Conservation (phyloP, 2,113 vertebrate species). For the Regulus satrapa region DNA sequence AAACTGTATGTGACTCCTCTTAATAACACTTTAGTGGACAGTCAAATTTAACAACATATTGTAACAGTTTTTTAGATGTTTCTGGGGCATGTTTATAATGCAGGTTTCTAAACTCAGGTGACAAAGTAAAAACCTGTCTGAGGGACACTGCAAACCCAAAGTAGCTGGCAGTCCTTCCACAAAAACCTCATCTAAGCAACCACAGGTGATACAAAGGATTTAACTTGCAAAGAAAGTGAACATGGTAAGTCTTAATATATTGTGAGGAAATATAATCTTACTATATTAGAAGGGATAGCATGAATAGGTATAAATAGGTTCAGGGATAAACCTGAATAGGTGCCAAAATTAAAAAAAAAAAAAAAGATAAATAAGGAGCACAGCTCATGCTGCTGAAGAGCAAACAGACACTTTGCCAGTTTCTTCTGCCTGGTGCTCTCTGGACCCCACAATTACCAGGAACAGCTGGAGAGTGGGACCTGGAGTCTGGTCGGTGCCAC, state of each 20-base stretch:
- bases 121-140: background rate
- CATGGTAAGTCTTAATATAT: background rate
- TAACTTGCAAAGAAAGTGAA: background rate
- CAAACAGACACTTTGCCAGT: background rate
- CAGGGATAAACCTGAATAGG: too few relatives aligned
- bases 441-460: background rate
- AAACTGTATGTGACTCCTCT: background rate
- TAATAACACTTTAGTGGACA: background rate
- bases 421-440: background rate
- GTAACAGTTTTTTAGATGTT: accelerated
- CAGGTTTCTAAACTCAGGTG: background rate
- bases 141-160: background rate
- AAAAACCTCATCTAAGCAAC: background rate
- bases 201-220: background rate
- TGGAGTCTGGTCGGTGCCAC: background rate
- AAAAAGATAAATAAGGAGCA: background rate
- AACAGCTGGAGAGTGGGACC: background rate
- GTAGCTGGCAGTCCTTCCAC: background rate
- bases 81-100: background rate
- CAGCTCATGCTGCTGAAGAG: background rate
- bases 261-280: too few relatives aligned
- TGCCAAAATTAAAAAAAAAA: too few relatives aligned
- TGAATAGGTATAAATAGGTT: too few relatives aligned
- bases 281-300: too few relatives aligned
- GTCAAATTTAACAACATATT: background rate